A percentile compares a stretch with the other conserved stretches of the same genome.
These are phyloP conservation scores for Rhingia rostrata DNA, from an alignment of 2,888 invertebrate genomes.

Conservation along the genomic window DNA sequence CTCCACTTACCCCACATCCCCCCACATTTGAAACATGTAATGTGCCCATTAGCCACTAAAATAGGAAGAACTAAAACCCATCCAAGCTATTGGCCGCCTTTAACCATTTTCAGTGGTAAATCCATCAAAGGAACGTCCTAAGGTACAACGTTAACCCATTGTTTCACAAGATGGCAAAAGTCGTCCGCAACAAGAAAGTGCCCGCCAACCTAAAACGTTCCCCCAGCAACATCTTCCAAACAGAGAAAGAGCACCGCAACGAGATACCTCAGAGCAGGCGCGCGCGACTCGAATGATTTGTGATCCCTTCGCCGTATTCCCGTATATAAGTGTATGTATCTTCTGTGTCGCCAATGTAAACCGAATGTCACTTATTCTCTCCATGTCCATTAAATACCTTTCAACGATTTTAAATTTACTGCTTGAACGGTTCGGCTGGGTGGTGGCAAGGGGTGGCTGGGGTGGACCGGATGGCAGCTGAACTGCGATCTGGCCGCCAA, in stretches of 20 bases:
- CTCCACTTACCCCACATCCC: neutral
- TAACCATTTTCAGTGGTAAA: constrained; percentile 26
- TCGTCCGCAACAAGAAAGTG: constrained; percentile 20
- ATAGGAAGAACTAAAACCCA: neutral
- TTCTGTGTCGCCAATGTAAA: constrained; percentile 70
- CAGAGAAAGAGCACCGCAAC: neutral
- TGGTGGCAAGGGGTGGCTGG: constrained; percentile 4
- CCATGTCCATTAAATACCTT: constrained; percentile 74
- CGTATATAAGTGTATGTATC: constrained; percentile 63
- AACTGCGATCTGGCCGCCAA: constrained; percentile 5
- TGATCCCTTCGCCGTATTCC: constrained; percentile 64
- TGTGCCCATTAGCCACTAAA: constrained; percentile 16
- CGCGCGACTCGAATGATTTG: constrained; percentile 63
- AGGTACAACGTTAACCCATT: constrained; percentile 23
- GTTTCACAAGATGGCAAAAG: constrained; percentile 22
- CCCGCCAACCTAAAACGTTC: constrained; percentile 19
- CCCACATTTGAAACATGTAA: constrained; percentile 6
- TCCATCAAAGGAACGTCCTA: constrained; percentile 35
- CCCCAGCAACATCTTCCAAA: neutral
- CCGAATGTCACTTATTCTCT: constrained; percentile 72
- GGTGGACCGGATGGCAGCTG: neutral
- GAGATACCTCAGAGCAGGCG: constrained; percentile 12
- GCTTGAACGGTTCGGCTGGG: constrained; percentile 52
- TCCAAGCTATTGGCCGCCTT: neutral
- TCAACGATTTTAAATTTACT: constrained; percentile 73